phyloP scores from a whole-genome alignment of 2,888 invertebrate genomes.

The Nasonovia ribisnigri region DNA sequence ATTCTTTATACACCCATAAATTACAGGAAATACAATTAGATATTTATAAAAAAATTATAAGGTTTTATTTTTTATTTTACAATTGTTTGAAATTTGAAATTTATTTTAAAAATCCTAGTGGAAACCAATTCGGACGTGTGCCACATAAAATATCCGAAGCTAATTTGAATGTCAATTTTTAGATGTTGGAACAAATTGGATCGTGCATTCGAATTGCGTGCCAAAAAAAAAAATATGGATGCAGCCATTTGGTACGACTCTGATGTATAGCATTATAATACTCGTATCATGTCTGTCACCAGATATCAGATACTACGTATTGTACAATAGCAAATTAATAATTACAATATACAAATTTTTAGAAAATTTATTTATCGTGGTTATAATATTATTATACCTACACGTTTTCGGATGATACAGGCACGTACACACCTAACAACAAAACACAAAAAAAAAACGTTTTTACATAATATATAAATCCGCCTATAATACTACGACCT shows the following conservation, averaged over 20 bases:
- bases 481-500: too few species aligned
- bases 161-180: background rate
- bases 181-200: background rate
- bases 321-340: too few species aligned
- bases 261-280: too few species aligned
- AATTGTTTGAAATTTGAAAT: background rate
- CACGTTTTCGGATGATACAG: background rate
- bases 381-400: background rate
- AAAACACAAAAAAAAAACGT: background rate
- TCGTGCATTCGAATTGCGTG: too few species aligned
- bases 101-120: background rate
- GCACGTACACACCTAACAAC: background rate
- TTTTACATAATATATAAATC: too few species aligned
- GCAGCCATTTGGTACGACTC: background rate
- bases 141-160: background rate
- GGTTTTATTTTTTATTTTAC: background rate
- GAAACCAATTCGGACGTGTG: background rate
- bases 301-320: background rate
- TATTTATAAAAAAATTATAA: background rate
- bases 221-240: background rate
- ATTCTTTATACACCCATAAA: background rate
- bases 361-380: background rate
- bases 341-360: too few species aligned
- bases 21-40: background rate
- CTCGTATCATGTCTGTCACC: background rate